Percentiles rank a stretch among this genome's conserved stretches.
Evolutionary conservation across 2,888 invertebrate species (phyloP).

Genomic region (Caenorhabditis sp.): DNA sequence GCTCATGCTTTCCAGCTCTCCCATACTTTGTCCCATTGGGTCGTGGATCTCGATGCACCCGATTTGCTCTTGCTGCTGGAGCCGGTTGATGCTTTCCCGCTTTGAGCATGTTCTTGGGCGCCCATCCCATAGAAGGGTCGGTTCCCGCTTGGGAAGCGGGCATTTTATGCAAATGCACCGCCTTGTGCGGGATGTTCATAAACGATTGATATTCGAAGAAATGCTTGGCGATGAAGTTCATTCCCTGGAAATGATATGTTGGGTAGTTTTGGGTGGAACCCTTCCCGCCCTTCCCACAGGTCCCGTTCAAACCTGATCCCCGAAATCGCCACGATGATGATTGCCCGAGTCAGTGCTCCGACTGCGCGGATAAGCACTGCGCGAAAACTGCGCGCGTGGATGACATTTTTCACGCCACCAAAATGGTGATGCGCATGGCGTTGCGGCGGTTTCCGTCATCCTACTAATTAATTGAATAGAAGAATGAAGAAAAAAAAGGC

Average conservation of each 20-base stretch:
- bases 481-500: neutral
- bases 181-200: constrained; percentile 69
- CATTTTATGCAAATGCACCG: constrained; percentile 70
- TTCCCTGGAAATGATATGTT: too few species aligned
- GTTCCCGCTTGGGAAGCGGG: constrained; percentile 67
- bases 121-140: constrained; percentile 69
- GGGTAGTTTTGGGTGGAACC: too few species aligned
- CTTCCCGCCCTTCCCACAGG: too few species aligned
- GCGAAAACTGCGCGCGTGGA: constrained; percentile 25
- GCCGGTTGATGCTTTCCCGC: constrained; percentile 68
- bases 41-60: constrained; percentile 60
- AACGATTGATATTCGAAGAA: constrained; percentile 71
- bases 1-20: constrained; percentile 66
- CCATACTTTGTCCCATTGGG: constrained; percentile 63
- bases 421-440: constrained; percentile 40
- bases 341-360: constrained; percentile 33
- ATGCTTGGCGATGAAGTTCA: constrained; percentile 71
- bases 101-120: constrained; percentile 66
- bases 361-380: constrained; percentile 45
- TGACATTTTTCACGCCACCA: constrained; percentile 59
- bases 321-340: constrained; percentile 1
- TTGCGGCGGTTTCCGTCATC: neutral
- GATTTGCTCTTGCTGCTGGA: constrained; percentile 64
- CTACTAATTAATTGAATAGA: neutral
- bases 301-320: constrained; percentile 7